phyloP scores from a whole-genome alignment of 2,797 vertebrate species.

The Erethizon dorsatum region DNA sequence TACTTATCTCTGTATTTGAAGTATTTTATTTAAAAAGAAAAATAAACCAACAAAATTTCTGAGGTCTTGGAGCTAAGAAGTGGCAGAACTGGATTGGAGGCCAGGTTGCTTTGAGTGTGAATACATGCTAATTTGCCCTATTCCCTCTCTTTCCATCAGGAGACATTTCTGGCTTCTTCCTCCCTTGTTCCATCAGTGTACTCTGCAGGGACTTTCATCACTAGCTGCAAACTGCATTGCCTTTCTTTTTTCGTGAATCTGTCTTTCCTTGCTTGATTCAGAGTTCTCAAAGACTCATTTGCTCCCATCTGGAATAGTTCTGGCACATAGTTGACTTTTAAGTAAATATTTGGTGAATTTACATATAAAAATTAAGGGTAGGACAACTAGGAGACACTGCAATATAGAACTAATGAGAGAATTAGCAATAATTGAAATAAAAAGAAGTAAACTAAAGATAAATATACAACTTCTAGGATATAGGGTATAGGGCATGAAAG shows the following conservation, averaged over 20 bases:
- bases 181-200: neutral
- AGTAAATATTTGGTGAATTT: neutral
- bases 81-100: neutral
- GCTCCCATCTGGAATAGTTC: neutral
- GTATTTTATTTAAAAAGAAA: neutral
- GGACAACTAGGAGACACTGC: neutral
- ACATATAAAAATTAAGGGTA: neutral
- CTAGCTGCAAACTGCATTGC: neutral
- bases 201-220: neutral
- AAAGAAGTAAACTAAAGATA: neutral
- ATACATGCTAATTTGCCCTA: neutral
- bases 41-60: neutral
- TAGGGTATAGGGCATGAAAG: neutral
- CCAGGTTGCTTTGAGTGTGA: too few relatives aligned
- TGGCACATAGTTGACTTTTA: neutral
- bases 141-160: too few relatives aligned
- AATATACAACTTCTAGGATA: neutral
- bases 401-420: neutral
- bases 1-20: neutral
- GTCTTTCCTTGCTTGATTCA: neutral
- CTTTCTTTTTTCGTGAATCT: neutral
- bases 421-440: neutral
- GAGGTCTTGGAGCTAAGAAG: neutral
- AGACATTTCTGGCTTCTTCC: neutral
- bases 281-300: neutral